Evolutionary conservation across 2,888 invertebrate species (phyloP).

Genomic region (Epinotia bilunana): DNA sequence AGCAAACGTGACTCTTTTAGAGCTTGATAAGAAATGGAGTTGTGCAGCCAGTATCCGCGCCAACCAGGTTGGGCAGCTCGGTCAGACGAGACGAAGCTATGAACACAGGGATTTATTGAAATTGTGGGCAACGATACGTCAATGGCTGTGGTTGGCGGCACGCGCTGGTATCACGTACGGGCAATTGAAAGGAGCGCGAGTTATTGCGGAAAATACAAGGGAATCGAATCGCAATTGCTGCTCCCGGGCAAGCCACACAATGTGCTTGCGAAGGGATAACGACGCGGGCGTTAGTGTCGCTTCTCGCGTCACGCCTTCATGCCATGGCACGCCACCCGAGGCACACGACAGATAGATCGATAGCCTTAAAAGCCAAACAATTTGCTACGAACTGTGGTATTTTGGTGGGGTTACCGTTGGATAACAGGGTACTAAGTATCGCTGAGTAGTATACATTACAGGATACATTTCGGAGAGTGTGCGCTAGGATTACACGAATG

Average conservation of each 20-base stretch:
- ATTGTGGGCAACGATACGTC: conserved; percentile 67
- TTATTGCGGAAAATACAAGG: conserved; percentile 75
- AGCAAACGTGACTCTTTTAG: conserved; percentile 57
- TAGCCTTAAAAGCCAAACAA: conserved; percentile 49
- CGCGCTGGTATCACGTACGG: conserved; percentile 73
- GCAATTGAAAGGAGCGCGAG: conserved; percentile 78
- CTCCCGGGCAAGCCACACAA: conserved; percentile 74
- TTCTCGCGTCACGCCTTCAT: conserved; percentile 61
- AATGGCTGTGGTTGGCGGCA: conserved; percentile 73
- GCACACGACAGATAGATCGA: conserved; percentile 50
- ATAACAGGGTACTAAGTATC: neutral
- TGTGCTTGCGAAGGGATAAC: conserved; percentile 59
- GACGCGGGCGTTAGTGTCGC: conserved; percentile 59
- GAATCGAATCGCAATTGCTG: conserved; percentile 72
- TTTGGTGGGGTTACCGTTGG: conserved; percentile 21
- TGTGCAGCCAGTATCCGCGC: conserved; percentile 55
- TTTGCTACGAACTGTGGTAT: conserved; percentile 44
- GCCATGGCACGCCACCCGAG: conserved; percentile 50
- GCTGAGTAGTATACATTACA: neutral
- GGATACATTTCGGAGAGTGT: too few species aligned
- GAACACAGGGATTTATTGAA: conserved; percentile 74
- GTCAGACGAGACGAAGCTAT: conserved; percentile 56
- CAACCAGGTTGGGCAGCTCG: conserved; percentile 51
- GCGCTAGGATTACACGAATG: too few species aligned
- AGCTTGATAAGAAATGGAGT: conserved; percentile 50